These are phyloP conservation scores for Tenodera sinensis DNA, from an alignment of 2,888 invertebrate genomes.

Conservation along the genomic window DNA sequence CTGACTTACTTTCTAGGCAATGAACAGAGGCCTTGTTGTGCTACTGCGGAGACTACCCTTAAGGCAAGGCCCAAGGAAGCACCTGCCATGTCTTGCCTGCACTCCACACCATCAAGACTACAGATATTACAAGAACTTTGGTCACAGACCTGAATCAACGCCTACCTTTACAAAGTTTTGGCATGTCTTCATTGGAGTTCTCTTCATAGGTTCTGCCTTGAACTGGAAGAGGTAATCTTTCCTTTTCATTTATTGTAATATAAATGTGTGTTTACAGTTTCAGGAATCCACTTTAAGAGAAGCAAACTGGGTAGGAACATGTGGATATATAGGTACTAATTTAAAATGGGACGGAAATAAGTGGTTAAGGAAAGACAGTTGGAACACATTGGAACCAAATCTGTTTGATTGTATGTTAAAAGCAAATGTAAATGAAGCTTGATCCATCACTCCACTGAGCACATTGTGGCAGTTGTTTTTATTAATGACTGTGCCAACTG, in stretches of 20 bases:
- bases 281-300: too few species aligned
- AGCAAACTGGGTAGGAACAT: too few species aligned
- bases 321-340: too few species aligned
- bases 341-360: too few species aligned
- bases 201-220: conserved; percentile 42
- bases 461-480: too few species aligned
- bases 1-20: background rate
- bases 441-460: too few species aligned
- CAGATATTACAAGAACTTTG: conserved; percentile 51
- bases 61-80: background rate
- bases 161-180: conserved; percentile 47
- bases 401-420: too few species aligned
- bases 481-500: too few species aligned
- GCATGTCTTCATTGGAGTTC: conserved; percentile 43
- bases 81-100: background rate
- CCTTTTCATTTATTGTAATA: background rate
- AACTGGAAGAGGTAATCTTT: conserved; percentile 50
- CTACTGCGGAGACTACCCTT: background rate
- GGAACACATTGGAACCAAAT: too few species aligned
- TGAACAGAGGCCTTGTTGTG: background rate
- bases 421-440: too few species aligned
- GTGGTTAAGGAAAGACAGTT: too few species aligned
- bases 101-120: background rate
- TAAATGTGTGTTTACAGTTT: too few species aligned
- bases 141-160: conserved; percentile 48